A percentile compares a stretch with the other conserved stretches of the same genome.
phyloP scores from a whole-genome alignment of 2,888 invertebrate genomes.

The Drosophila cognata region DNA sequence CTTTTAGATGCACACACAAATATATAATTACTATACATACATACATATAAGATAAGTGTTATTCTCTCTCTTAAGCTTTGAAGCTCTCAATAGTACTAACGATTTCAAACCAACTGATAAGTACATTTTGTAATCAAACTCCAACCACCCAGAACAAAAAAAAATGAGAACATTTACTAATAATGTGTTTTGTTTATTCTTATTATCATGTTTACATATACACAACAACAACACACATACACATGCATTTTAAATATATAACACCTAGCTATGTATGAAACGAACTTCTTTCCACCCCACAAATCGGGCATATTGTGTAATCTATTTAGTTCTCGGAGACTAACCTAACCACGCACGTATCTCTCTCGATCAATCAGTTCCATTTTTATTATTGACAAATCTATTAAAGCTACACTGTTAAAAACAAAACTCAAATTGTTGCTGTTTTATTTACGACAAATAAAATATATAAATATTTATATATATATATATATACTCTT shows the following conservation, averaged over 20 bases:
- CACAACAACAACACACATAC: slow-evolving; percentile 14
- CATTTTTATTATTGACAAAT: slow-evolving; percentile 51
- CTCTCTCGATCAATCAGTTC: slow-evolving; percentile 48
- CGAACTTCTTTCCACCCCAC: slow-evolving; percentile 19
- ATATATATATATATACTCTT: slow-evolving; percentile 27
- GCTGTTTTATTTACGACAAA: slow-evolving; percentile 73
- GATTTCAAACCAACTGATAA: slow-evolving; percentile 29
- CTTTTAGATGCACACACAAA: slow-evolving; percentile 20
- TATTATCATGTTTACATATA: slow-evolving; percentile 39
- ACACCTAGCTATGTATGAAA: slow-evolving; percentile 63
- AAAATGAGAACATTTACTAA: slow-evolving; percentile 44
- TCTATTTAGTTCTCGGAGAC: slow-evolving; percentile 58
- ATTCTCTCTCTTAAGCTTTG: slow-evolving; percentile 29
- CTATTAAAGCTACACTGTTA: slow-evolving; percentile 76
- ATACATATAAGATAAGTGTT: slow-evolving; percentile 58
- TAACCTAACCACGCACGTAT: slow-evolving; percentile 75
- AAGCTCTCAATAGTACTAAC: slow-evolving; percentile 49
- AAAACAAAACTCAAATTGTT: slow-evolving; percentile 70
- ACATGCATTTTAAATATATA: slow-evolving; percentile 47
- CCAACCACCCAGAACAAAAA: background rate
- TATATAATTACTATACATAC: slow-evolving; percentile 15
- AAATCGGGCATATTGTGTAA: slow-evolving; percentile 51
- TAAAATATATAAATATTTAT: slow-evolving; percentile 35
- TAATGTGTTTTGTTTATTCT: slow-evolving; percentile 52
- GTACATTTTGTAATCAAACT: slow-evolving; percentile 35